These are phyloP conservation scores for Tubiluchus corallicola DNA, from an alignment of 2,888 invertebrate genomes.

Conservation along the genomic window DNA sequence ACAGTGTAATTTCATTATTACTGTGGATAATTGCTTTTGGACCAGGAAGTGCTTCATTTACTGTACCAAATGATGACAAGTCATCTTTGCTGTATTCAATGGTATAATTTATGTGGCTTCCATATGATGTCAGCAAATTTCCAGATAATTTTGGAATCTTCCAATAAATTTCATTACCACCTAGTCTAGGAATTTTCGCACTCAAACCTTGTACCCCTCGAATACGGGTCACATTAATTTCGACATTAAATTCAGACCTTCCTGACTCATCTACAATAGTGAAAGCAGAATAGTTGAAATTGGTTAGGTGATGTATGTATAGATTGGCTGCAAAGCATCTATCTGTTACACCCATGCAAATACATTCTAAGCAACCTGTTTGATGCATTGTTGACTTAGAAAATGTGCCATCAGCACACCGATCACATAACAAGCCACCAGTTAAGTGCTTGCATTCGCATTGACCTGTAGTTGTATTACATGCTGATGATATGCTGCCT, in stretches of 20 bases:
- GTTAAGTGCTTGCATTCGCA: constrained; percentile 31
- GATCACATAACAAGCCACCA: constrained; percentile 27
- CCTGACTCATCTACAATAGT: background rate
- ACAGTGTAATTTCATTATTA: background rate
- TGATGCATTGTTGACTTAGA: background rate
- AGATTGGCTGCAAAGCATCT: background rate
- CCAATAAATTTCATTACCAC: background rate
- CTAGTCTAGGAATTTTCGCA: no score
- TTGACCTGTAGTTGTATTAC: constrained; percentile 29
- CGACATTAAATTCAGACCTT: no score
- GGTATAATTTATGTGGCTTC: background rate
- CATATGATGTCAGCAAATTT: background rate
- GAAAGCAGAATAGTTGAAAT: background rate
- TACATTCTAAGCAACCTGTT: background rate
- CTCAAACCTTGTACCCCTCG: background rate
- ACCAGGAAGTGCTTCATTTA: background rate
- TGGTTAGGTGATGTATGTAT: background rate
- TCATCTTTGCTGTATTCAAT: background rate
- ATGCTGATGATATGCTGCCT: constrained; percentile 22
- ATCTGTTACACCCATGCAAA: background rate
- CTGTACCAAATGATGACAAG: background rate
- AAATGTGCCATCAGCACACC: constrained; percentile 20
- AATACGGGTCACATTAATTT: background rate
- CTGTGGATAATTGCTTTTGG: background rate
- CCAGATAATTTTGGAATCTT: background rate